A percentile compares a stretch with the other conserved stretches of the same genome.
These are phyloP conservation scores for Erebia palarica DNA, from an alignment of 2,888 invertebrate species.

Conservation along the genomic window DNA sequence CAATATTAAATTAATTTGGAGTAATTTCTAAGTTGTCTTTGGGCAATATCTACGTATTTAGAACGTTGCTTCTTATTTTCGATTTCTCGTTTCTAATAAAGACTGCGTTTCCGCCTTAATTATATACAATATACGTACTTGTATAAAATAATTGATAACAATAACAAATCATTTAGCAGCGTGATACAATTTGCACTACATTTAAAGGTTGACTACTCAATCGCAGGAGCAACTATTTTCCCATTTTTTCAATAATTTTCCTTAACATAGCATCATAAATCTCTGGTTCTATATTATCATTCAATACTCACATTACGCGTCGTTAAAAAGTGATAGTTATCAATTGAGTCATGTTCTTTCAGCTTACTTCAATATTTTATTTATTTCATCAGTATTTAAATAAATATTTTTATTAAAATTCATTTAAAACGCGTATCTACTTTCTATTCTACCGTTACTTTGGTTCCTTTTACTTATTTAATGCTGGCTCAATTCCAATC, in stretches of 20 bases:
- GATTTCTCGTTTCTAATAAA: conserved; percentile 38
- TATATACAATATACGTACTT: conserved; percentile 30
- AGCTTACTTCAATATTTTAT: conserved; percentile 32
- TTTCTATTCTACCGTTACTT: conserved; percentile 56
- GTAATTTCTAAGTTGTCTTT: conserved; percentile 28
- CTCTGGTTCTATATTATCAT: conserved; percentile 9
- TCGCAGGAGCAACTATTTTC: conserved; percentile 19
- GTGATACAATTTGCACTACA: conserved; percentile 26
- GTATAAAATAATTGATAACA: conserved; percentile 32
- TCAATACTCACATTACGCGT: conserved; percentile 5
- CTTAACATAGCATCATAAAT: conserved; percentile 1
- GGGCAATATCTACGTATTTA: conserved; percentile 37
- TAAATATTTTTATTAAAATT: conserved; percentile 30
- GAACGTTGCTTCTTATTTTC: conserved; percentile 39
- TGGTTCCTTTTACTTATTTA: conserved; percentile 71
- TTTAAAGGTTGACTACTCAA: conserved; percentile 25
- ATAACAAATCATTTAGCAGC: conserved; percentile 23
- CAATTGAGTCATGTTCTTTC: conserved; percentile 23
- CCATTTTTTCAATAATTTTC: background rate
- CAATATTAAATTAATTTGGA: conserved; percentile 14
- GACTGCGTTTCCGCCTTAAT: conserved; percentile 30
- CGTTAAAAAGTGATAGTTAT: background rate
- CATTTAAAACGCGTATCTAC: conserved; percentile 38
- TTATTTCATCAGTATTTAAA: conserved; percentile 30
- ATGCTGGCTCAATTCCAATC: conserved; percentile 73